Conservation (phyloP, 2,797 vertebrate genomes). For the Danionella dracula region DNA sequence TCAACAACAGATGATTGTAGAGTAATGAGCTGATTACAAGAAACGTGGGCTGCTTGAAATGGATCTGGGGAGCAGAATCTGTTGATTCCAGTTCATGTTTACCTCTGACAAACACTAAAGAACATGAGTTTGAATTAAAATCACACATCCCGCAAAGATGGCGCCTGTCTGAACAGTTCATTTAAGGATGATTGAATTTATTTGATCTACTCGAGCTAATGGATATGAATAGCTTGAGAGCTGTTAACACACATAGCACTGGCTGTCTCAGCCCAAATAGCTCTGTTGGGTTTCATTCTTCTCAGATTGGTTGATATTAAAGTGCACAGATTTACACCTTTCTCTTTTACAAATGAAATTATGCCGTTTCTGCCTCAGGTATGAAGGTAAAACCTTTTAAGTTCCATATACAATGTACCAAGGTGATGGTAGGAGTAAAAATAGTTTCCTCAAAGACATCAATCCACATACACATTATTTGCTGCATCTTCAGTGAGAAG, state of each 20-base stretch:
- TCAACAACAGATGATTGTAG: constrained; percentile 66
- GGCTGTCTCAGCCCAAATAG: constrained; percentile 25
- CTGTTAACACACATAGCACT: constrained; percentile 15
- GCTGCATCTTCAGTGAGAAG: not conserved
- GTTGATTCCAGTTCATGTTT: constrained; percentile 61
- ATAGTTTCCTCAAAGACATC: not conserved
- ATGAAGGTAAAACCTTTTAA: not conserved
- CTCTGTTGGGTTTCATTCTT: constrained; percentile 33
- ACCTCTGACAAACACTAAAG: constrained; percentile 64
- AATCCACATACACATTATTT: not conserved
- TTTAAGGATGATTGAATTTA: constrained; percentile 43
- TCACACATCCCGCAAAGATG: constrained; percentile 54
- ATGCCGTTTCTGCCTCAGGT: not conserved
- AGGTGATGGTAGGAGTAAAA: not conserved
- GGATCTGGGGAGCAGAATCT: constrained; percentile 69
- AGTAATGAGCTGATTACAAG: constrained; percentile 77
- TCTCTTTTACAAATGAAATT: constrained; percentile 1
- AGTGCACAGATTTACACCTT: constrained; percentile 2
- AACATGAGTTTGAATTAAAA: constrained; percentile 60
- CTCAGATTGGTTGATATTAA: constrained; percentile 25
- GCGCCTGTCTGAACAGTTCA: constrained; percentile 36
- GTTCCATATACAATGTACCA: too few species aligned
- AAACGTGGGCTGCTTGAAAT: constrained; percentile 72
- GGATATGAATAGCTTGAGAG: constrained; percentile 24
- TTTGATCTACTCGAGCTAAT: constrained; percentile 27